phyloP scores from a whole-genome alignment of 2,797 vertebrate genomes.

The Pitangus sulphuratus region DNA sequence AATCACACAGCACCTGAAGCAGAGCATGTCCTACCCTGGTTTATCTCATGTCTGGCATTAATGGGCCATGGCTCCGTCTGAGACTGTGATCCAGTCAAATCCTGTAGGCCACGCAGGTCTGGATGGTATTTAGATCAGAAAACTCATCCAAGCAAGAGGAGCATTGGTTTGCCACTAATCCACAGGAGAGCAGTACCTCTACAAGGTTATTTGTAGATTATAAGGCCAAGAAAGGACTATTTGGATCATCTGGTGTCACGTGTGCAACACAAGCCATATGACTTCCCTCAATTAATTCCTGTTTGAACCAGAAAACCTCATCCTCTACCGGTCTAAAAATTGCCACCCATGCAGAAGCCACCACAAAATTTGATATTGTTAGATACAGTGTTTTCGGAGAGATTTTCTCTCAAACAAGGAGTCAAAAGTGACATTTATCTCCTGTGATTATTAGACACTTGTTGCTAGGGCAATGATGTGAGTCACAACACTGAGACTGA shows the following conservation, averaged over 20 bases:
- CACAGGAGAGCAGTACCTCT: constrained; percentile 49
- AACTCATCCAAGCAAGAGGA: constrained; percentile 56
- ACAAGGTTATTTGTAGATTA: constrained; percentile 67
- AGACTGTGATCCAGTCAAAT: constrained; percentile 66
- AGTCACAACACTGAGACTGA: background rate
- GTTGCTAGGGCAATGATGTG: background rate
- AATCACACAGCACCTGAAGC: background rate
- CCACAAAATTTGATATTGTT: constrained; percentile 8
- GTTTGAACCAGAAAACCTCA: constrained; percentile 62
- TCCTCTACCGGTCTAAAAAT: constrained; percentile 27
- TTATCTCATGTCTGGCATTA: constrained; percentile 51
- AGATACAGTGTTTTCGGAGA: background rate
- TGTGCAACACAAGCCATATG: constrained; percentile 47
- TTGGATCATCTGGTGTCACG: constrained; percentile 69
- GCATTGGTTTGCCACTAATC: constrained; percentile 56
- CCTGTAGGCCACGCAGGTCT: constrained; percentile 50
- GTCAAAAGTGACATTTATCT: background rate
- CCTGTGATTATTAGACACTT: background rate
- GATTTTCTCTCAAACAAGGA: background rate
- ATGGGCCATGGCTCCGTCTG: constrained; percentile 55
- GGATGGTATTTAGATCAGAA: constrained; percentile 64
- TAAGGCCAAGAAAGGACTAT: constrained; percentile 72
- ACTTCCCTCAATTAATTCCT: constrained; percentile 60
- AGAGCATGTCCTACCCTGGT: background rate
- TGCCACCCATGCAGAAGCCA: background rate